Evolutionary conservation across 2,113 vertebrate genomes (phyloP).

Genomic region (Loxodonta africana): DNA sequence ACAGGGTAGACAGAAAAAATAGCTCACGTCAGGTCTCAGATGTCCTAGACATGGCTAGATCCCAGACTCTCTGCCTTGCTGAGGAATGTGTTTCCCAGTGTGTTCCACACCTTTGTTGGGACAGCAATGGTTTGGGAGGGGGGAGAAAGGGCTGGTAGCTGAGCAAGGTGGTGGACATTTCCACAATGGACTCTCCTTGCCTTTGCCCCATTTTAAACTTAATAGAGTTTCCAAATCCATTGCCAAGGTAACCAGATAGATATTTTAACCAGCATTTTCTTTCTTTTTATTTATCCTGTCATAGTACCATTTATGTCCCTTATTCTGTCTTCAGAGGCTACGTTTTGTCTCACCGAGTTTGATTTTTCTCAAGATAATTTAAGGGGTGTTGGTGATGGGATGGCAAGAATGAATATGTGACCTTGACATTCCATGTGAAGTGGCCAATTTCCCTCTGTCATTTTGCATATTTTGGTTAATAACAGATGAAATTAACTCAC

Average conservation of each 20-base stretch:
- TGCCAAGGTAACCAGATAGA: fast-evolving
- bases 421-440: conserved; percentile 71
- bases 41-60: neutral
- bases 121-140: neutral
- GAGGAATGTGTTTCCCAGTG: fast-evolving
- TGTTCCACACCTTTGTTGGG: neutral
- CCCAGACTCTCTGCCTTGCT: fast-evolving
- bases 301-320: neutral
- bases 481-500: conserved; percentile 49
- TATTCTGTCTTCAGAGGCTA: neutral
- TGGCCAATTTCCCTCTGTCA: neutral
- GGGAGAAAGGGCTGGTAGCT: fast-evolving
- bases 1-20: fast-evolving
- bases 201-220: neutral
- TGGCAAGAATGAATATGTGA: conserved; percentile 52
- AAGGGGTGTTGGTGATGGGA: neutral
- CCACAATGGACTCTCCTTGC: too few species aligned
- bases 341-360: fast-evolving
- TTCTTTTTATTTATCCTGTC: neutral
- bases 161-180: fast-evolving
- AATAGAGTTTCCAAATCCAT: neutral
- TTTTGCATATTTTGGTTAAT: conserved; percentile 71
- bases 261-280: fast-evolving
- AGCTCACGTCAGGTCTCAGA: neutral
- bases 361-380: conserved; percentile 21